Percentiles rank a stretch among this genome's conserved stretches.
Evolutionary conservation across 2,113 vertebrate species (phyloP).

Genomic region (Mola mola): DNA sequence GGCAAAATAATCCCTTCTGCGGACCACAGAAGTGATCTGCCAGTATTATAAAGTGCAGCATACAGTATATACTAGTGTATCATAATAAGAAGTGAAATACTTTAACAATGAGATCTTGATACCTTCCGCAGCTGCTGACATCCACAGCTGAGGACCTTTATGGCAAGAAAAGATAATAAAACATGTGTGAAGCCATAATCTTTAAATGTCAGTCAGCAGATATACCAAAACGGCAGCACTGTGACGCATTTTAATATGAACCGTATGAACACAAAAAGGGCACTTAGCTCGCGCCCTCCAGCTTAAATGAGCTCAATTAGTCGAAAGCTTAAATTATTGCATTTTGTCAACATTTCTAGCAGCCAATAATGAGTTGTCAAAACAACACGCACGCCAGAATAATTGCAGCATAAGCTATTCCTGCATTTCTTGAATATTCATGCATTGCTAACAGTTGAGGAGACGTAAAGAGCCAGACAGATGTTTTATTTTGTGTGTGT

Average conservation of each 20-base stretch:
- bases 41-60: no score
- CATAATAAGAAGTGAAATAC: no score
- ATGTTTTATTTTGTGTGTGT: constrained; percentile 38
- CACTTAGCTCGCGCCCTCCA: background rate
- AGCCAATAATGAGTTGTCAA: constrained; percentile 55
- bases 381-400: constrained; percentile 43
- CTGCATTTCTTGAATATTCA: constrained; percentile 53
- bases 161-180: no score
- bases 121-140: background rate
- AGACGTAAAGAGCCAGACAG: constrained; percentile 43
- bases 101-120: background rate
- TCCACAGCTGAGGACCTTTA: background rate
- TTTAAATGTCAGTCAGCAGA: background rate
- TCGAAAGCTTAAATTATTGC: constrained; percentile 43
- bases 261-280: no score
- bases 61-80: no score
- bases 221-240: background rate
- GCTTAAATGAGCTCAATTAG: constrained; percentile 40
- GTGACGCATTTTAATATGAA: no score
- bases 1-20: no score
- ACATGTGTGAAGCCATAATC: no score
- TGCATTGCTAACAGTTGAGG: constrained; percentile 32
- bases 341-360: constrained; percentile 48
- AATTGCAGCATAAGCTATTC: constrained; percentile 43
- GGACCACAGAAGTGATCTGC: no score